These are phyloP conservation scores for Pardosa pseudoannulata DNA, from an alignment of 2,888 invertebrate genomes.

Conservation along the genomic window DNA sequence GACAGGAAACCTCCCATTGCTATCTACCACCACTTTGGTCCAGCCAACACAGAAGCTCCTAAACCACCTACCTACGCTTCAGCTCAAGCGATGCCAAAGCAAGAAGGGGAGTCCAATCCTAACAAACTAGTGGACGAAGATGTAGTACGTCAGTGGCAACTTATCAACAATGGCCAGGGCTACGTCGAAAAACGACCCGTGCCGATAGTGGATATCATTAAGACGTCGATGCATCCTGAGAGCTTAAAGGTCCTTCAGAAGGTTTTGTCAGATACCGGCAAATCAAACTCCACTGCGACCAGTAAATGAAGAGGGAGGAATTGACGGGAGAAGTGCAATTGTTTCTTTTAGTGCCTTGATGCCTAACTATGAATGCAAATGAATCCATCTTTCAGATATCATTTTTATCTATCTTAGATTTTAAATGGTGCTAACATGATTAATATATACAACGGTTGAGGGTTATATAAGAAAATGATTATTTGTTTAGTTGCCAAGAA, in stretches of 20 bases:
- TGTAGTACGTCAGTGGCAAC: constrained; percentile 32
- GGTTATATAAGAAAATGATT: no score
- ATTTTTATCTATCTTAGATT: no score
- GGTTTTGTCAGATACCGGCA: neutral
- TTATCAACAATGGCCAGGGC: constrained; percentile 19
- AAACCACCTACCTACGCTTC: constrained; percentile 15
- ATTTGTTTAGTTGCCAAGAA: no score
- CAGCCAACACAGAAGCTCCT: neutral
- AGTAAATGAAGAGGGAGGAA: neutral
- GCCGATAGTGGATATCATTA: constrained; percentile 14
- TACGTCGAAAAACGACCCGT: constrained; percentile 54
- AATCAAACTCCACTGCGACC: neutral
- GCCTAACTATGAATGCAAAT: no score
- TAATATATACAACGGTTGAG: no score
- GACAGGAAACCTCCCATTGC: constrained; percentile 42
- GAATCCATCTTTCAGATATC: no score
- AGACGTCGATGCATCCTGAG: constrained; percentile 9
- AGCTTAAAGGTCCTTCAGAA: constrained; percentile 27
- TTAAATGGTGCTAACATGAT: no score
- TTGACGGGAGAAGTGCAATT: neutral
- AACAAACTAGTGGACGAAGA: constrained; percentile 46
- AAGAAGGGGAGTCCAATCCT: constrained; percentile 29
- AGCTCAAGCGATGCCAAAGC: constrained; percentile 17
- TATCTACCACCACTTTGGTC: constrained; percentile 18
- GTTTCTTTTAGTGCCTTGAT: no score